Evolutionary conservation across 2,113 vertebrate species (phyloP).

Genomic region (Mastomys coucha): DNA sequence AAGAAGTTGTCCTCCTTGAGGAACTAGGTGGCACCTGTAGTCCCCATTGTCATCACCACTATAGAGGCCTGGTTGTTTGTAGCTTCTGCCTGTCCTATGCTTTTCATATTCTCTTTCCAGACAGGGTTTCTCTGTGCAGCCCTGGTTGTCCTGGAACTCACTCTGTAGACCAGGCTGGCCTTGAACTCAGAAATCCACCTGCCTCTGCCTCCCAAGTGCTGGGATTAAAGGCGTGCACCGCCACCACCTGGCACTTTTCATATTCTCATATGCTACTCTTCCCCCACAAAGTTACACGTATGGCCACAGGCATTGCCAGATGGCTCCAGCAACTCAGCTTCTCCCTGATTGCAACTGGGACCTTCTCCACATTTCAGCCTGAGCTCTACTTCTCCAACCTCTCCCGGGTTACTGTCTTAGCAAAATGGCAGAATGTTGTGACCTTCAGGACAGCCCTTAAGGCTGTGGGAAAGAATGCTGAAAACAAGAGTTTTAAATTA

Average conservation of each 20-base stretch:
- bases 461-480: too few relatives aligned
- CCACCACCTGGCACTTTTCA: too few relatives aligned
- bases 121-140: too few relatives aligned
- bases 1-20: not conserved
- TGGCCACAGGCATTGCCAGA: not conserved
- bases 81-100: not conserved
- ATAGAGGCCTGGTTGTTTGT: not conserved
- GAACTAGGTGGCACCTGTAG: not conserved
- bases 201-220: too few relatives aligned
- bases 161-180: too few relatives aligned
- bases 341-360: not conserved
- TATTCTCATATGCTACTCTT: not conserved
- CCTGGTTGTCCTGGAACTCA: too few relatives aligned
- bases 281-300: fast-evolving
- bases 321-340: not conserved
- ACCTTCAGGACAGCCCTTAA: too few relatives aligned
- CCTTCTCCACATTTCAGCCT: not conserved
- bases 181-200: too few relatives aligned
- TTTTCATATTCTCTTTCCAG: not conserved
- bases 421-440: too few relatives aligned
- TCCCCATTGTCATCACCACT: not conserved
- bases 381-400: not conserved
- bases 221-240: too few relatives aligned
- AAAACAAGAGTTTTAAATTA: too few relatives aligned
- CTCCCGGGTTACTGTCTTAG: not conserved